Conservation (phyloP, 2,113 vertebrate species). For the Hyla sarda region DNA sequence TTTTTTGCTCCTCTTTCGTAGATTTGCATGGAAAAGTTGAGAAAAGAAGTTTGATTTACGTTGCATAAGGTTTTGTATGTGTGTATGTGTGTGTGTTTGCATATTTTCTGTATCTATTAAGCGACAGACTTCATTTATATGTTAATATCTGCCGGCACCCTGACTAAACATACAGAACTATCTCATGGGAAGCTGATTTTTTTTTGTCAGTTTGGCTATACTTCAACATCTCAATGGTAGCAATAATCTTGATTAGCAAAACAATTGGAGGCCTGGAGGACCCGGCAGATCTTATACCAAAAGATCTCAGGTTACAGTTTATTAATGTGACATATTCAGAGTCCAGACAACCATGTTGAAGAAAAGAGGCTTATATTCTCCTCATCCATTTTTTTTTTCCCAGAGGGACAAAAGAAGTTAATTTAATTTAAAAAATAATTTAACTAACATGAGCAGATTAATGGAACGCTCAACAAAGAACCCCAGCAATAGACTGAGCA, state of each 20-base stretch:
- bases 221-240: constrained; percentile 83
- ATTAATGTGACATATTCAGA: constrained; percentile 72
- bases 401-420: constrained; percentile 79
- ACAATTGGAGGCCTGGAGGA: constrained; percentile 78
- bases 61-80: constrained; percentile 70
- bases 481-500: not conserved
- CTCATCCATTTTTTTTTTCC: constrained; percentile 69
- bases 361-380: constrained; percentile 65
- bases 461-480: not conserved
- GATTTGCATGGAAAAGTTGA: constrained; percentile 71
- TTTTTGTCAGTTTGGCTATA: constrained; percentile 81
- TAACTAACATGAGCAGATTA: not conserved
- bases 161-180: constrained; percentile 83
- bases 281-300: constrained; percentile 70
- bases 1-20: constrained; percentile 66
- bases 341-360: constrained; percentile 72
- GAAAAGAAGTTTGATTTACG: constrained; percentile 77
- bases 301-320: constrained; percentile 78
- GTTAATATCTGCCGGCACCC: constrained; percentile 81
- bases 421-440: constrained; percentile 68
- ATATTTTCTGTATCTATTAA: constrained; percentile 80
- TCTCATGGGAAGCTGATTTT: constrained; percentile 88
- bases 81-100: constrained; percentile 83
- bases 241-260: constrained; percentile 90
- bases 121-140: constrained; percentile 85